phyloP scores from a whole-genome alignment of 2,113 vertebrate genomes.

The Psammodynastes pulverulentus region DNA sequence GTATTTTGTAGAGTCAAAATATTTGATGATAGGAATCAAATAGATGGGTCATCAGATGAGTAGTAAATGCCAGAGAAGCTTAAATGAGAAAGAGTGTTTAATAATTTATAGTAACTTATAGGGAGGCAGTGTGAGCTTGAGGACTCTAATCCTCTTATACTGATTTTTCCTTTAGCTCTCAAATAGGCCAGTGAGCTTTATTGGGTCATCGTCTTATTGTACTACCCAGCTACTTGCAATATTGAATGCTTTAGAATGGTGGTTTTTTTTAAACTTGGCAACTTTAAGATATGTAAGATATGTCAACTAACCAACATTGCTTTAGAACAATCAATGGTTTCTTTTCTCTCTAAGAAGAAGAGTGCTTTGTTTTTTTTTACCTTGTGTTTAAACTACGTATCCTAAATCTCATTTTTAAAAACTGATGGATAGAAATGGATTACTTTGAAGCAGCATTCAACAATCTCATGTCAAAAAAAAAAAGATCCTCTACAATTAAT shows the following conservation, averaged over 20 bases:
- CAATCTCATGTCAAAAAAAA: background rate
- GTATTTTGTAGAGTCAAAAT: background rate
- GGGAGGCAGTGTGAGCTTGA: background rate
- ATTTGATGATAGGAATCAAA: background rate
- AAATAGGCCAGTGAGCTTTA: background rate
- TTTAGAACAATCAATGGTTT: background rate
- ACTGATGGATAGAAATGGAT: background rate
- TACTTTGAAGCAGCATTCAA: background rate
- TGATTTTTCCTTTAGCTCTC: background rate
- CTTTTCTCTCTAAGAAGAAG: background rate
- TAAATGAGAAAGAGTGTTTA: background rate
- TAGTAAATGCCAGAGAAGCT: background rate
- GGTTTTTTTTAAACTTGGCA: background rate
- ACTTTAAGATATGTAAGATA: background rate
- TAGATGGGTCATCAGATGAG: background rate
- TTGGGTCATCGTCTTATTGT: background rate
- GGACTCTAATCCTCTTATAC: background rate
- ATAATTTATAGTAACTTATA: background rate
- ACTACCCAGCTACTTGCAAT: background rate
- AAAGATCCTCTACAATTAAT: background rate
- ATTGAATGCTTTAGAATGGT: background rate
- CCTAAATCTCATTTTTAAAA: background rate
- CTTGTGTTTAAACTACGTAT: background rate
- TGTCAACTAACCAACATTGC: no score
- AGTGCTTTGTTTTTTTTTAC: background rate